A percentile compares a stretch with the other conserved stretches of the same genome.
These are phyloP conservation scores for Smutsia gigantea DNA, from an alignment of 2,797 vertebrate genomes.

Conservation along the genomic window DNA sequence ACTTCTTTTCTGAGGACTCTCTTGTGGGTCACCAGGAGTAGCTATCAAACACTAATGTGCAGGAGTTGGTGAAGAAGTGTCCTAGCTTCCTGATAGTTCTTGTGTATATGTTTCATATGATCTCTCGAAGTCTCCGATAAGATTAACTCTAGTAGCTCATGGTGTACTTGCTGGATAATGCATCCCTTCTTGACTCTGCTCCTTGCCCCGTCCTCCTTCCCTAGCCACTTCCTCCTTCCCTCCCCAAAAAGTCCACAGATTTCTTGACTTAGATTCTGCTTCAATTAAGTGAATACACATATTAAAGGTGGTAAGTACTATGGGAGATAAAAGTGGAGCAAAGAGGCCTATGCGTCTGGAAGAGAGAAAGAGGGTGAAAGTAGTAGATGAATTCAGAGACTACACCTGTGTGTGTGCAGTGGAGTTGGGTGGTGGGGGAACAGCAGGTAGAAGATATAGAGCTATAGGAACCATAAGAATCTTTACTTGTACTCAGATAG, in stretches of 20 bases:
- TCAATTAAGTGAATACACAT: neutral
- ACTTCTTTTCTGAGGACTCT: neutral
- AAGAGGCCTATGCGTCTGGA: neutral
- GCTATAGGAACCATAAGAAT: neutral
- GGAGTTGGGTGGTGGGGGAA: too few relatives aligned
- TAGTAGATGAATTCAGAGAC: neutral
- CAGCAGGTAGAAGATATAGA: neutral
- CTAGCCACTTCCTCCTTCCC: neutral
- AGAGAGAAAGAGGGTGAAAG: neutral
- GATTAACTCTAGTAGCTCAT: neutral
- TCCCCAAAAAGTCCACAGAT: neutral
- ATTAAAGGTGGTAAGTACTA: neutral
- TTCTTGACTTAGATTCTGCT: neutral
- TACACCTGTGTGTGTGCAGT: neutral
- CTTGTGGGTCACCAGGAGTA: neutral
- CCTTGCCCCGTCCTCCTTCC: neutral
- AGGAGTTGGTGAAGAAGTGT: neutral
- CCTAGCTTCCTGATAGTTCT: neutral
- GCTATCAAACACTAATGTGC: neutral
- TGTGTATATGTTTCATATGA: neutral
- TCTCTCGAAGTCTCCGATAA: neutral
- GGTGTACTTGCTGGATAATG: neutral
- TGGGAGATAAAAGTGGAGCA: neutral
- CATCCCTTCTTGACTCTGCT: neutral
- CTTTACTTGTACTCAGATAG: neutral